Percentiles rank a stretch among this genome's conserved stretches.
phyloP scores from a whole-genome alignment of 2,797 vertebrate species.

The Atherinosoma microstoma region DNA sequence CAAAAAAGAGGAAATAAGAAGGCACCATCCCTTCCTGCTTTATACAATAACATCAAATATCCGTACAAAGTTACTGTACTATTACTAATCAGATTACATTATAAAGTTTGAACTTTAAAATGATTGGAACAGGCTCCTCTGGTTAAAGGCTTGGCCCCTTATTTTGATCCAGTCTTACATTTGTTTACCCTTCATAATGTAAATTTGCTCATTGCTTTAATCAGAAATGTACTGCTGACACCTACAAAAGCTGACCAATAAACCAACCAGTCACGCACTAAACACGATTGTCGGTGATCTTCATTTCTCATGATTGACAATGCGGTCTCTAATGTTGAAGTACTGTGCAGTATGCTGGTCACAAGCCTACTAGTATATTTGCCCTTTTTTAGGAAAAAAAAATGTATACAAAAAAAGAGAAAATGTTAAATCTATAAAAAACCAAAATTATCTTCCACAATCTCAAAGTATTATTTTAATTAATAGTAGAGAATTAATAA shows the following conservation, averaged over 20 bases:
- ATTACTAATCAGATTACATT: not conserved
- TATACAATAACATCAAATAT: not conserved
- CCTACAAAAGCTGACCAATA: not conserved
- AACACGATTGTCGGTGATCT: no score
- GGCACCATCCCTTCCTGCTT: not conserved
- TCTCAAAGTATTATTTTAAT: not conserved
- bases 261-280: not conserved
- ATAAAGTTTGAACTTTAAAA: not conserved
- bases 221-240: not conserved
- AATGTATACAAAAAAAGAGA: no score
- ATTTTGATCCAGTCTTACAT: not conserved
- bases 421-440: not conserved
- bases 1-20: conserved; percentile 9
- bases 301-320: not conserved
- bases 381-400: no score
- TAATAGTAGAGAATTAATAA: no score
- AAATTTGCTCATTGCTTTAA: not conserved
- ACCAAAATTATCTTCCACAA: not conserved
- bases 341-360: not conserved
- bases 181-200: not conserved
- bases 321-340: not conserved
- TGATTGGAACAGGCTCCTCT: not conserved
- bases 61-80: not conserved
- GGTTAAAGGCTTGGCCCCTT: not conserved
- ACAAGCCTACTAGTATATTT: not conserved